These are phyloP conservation scores for Drosophila littoralis DNA, from an alignment of 1,140 invertebrate genomes.

Conservation along the genomic window DNA sequence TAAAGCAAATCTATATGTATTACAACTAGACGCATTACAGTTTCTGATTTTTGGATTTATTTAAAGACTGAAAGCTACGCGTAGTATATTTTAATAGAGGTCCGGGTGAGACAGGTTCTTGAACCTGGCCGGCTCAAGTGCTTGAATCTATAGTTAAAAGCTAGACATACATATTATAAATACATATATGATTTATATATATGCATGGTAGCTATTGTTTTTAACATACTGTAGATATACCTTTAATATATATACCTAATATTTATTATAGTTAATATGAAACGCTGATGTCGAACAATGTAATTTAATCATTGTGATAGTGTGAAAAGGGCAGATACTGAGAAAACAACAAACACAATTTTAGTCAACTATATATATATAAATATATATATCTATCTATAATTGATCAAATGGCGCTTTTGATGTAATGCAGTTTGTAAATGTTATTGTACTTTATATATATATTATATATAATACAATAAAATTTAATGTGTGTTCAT, in stretches of 20 bases:
- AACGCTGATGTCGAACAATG: constrained; percentile 60
- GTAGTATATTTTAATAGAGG: constrained; percentile 51
- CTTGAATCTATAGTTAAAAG: constrained; percentile 7
- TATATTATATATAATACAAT: constrained; percentile 45
- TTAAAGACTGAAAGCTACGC: constrained; percentile 76
- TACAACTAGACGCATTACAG: constrained; percentile 38
- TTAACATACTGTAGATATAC: constrained; percentile 60
- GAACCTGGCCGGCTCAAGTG: background rate
- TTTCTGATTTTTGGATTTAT: constrained; percentile 65
- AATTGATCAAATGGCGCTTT: constrained; percentile 45
- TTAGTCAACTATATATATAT: constrained; percentile 49
- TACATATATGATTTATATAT: constrained; percentile 36
- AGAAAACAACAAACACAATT: constrained; percentile 57
- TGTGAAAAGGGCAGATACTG: constrained; percentile 58
- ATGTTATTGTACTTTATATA: constrained; percentile 70
- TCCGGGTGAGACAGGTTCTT: constrained; percentile 11
- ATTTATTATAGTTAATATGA: constrained; percentile 23
- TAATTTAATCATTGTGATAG: constrained; percentile 78
- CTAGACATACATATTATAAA: constrained; percentile 32
- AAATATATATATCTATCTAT: constrained; percentile 23
- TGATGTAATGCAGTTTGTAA: constrained; percentile 74
- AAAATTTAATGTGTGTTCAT: constrained; percentile 72
- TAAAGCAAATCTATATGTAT: constrained; percentile 16
- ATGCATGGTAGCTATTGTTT: constrained; percentile 69
- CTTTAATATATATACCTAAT: constrained; percentile 42